Evolutionary conservation across 2,888 invertebrate genomes (phyloP).

Genomic region (Itoplectis maculator): DNA sequence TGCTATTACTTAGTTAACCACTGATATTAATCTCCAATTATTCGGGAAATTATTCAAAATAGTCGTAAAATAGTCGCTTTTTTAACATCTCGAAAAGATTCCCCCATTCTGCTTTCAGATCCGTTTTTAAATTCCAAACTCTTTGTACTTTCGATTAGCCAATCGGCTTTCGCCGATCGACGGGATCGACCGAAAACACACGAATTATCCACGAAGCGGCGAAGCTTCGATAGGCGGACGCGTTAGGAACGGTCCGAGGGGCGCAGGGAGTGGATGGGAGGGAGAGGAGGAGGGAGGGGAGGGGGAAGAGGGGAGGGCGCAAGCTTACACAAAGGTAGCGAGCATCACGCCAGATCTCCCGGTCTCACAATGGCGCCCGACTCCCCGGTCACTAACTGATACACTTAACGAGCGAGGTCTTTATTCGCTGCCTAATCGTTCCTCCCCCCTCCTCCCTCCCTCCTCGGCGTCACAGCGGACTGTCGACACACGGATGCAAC

Average conservation of each 20-base stretch:
- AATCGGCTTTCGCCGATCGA: too few species aligned
- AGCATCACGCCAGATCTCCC: constrained; percentile 81
- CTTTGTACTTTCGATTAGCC: too few species aligned
- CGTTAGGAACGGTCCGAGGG: constrained; percentile 82
- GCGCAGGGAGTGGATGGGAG: too few species aligned
- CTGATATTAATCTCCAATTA: too few species aligned
- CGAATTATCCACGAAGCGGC: constrained; percentile 82
- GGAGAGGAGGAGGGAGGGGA: constrained; percentile 21
- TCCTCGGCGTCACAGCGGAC: constrained; percentile 53
- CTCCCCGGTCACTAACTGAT: constrained; percentile 60
- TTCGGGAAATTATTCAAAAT: too few species aligned
- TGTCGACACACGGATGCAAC: constrained; percentile 43
- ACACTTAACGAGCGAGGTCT: constrained; percentile 80
- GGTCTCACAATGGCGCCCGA: constrained; percentile 77
- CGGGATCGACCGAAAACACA: constrained; percentile 79
- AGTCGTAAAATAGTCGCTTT: too few species aligned
- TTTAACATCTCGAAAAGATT: too few species aligned
- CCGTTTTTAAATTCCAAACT: too few species aligned
- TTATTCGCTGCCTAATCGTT: constrained; percentile 83
- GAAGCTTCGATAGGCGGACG: constrained; percentile 81
- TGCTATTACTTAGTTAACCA: too few species aligned
- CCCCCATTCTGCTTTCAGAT: too few species aligned
- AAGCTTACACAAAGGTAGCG: constrained; percentile 86
- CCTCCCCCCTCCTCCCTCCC: constrained; percentile 81
- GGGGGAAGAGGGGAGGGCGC: constrained; percentile 21